phyloP scores from a whole-genome alignment of 2,888 invertebrate genomes.

The Glaucopsyche alexis region DNA sequence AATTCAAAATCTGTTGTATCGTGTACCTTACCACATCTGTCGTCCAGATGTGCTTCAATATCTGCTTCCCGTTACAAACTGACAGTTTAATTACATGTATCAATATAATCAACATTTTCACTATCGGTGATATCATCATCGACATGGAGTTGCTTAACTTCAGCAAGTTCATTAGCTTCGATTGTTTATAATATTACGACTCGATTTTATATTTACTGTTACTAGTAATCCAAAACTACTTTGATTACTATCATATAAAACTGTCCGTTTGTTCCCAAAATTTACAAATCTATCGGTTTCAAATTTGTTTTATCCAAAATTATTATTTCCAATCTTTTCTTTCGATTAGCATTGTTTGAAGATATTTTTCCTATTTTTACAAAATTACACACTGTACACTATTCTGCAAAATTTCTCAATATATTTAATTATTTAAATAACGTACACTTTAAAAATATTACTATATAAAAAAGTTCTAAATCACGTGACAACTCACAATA shows the following conservation, averaged over 20 bases:
- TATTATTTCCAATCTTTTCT: constrained; percentile 28
- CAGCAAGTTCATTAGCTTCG: too few species aligned
- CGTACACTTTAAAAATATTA: background rate
- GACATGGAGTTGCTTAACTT: background rate
- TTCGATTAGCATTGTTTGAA: constrained; percentile 12
- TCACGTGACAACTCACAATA: background rate
- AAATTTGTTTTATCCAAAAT: constrained; percentile 30
- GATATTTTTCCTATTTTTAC: background rate
- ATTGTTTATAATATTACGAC: too few species aligned
- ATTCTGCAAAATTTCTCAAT: constrained; percentile 16
- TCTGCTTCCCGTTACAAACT: constrained; percentile 70
- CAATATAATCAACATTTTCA: constrained; percentile 33
- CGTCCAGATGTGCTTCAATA: constrained; percentile 74
- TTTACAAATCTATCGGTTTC: constrained; percentile 56
- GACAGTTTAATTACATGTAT: constrained; percentile 58
- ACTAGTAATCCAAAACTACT: background rate
- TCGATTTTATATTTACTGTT: too few species aligned
- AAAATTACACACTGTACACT: constrained; percentile 16
- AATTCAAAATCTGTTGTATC: constrained; percentile 73
- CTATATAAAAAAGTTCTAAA: background rate
- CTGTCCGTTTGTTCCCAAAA: constrained; percentile 67
- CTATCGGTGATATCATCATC: background rate
- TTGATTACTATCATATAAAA: constrained; percentile 45
- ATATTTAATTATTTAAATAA: background rate
- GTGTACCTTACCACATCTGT: constrained; percentile 77